These are phyloP conservation scores for Columbina picui DNA, from an alignment of 2,113 vertebrate genomes.

Conservation along the genomic window DNA sequence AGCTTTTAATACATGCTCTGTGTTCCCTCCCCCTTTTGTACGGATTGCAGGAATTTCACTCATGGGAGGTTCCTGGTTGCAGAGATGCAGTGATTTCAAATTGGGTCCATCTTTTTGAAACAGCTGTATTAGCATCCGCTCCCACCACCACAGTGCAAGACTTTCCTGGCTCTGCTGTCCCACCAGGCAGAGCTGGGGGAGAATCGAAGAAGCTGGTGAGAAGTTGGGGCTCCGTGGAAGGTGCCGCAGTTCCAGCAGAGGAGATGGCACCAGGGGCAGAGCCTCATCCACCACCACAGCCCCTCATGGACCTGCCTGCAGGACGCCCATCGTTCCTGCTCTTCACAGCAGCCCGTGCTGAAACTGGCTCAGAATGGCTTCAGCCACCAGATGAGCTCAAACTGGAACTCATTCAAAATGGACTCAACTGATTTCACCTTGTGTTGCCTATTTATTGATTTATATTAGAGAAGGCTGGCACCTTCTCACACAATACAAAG, in stretches of 20 bases:
- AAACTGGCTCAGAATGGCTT: background rate
- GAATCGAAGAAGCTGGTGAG: background rate
- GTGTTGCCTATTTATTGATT: background rate
- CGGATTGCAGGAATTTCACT: no score
- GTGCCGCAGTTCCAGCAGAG: background rate
- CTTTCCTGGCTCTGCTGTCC: background rate
- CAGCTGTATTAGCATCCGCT: background rate
- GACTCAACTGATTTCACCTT: background rate
- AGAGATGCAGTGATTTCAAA: no score
- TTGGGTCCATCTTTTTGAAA: no score
- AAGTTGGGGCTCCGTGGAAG: background rate
- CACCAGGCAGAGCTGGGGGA: background rate
- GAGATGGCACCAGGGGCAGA: background rate
- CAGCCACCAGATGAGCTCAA: background rate
- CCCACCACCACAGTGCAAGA: no score
- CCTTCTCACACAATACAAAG: background rate
- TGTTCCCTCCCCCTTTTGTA: no score
- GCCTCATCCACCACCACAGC: background rate
- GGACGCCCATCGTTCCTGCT: accelerated
- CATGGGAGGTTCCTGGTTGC: no score
- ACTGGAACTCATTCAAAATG: background rate
- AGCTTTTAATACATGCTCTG: no score
- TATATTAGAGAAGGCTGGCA: background rate
- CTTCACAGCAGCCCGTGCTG: background rate
- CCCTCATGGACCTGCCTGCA: accelerated